These are phyloP conservation scores for Tetranychus piercei DNA, from an alignment of 2,888 invertebrate species.

Conservation along the genomic window DNA sequence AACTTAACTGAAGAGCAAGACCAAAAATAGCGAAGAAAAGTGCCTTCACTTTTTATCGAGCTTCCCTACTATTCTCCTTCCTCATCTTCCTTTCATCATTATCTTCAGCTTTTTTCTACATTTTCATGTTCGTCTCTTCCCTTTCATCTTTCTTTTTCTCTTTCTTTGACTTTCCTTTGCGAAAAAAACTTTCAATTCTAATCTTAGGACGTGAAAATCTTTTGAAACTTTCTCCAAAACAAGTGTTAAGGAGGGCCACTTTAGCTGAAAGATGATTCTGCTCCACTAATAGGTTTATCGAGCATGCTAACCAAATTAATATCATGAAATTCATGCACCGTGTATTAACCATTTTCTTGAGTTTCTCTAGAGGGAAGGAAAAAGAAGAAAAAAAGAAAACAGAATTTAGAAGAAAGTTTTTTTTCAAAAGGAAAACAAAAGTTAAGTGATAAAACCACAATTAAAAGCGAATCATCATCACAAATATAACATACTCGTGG, in stretches of 20 bases:
- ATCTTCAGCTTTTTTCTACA: not conserved
- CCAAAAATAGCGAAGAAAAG: not conserved
- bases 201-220: not conserved
- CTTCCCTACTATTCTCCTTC: not conserved
- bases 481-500: not conserved
- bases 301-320: not conserved
- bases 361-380: not conserved
- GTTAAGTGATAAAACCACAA: not conserved
- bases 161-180: not conserved
- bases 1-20: not conserved
- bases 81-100: not conserved
- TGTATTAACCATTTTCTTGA: no score
- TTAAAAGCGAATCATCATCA: not conserved
- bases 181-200: not conserved
- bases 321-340: not conserved
- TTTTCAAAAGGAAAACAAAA: not conserved
- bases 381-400: not conserved
- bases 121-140: not conserved
- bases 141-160: not conserved
- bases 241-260: not conserved
- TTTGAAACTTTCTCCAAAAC: not conserved
- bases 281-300: not conserved
- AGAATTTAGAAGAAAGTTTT: not conserved
- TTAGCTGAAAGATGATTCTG: not conserved
- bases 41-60: not conserved